Base-by-base conservation (phyloP, 2,888 invertebrate genomes). In the Eristalis tenax region DNA sequence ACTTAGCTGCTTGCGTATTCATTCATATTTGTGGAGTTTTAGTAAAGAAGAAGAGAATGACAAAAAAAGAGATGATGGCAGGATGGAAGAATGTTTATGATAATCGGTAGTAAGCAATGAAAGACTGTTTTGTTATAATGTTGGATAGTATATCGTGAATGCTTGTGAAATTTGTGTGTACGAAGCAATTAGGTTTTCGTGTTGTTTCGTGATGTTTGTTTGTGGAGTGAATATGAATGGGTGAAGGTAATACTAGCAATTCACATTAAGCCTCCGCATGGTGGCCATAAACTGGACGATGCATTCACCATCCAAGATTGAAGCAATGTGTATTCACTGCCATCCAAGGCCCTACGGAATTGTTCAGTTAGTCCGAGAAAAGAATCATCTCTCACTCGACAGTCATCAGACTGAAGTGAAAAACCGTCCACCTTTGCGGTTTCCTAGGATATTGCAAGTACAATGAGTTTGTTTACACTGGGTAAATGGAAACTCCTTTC, bases 1-100 rank as follows among this genome's bases (percentile, higher is more conserved):
- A 91, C 92, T 93, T 91, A 92, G 92, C 93, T 93, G 92, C 92
- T 91, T 92, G 91, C 91, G 91, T 90, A 89, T 88, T 86, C 57
- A 8, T 75, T 50, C 59, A 75, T 40, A 65, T 68, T 86, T 75
- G 83, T 83, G 75, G 75, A 74, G 89, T 74, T 82, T 83, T 80
- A 57, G 88, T 89, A 85, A 89, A 78, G 79, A 77, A 88, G 79
- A 83, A 82, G n/a, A 59, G 79, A 68, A 50, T 71, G 75, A 64
- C 70, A 70, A 80, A n/a, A 74, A 18, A 43, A 43, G 18, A 71
- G 59, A 83, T 78, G 78, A 83, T 50, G 70, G 15, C 15, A 63
- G 74, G 75, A 78, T 86, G 56, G 38, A 40, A 82, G 65, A n/a
- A 70, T 79, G 70, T 61, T 68, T 32, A 68, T 69, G 38, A 64